phyloP scores from a whole-genome alignment of 1,140 invertebrate species.

The Bombus affinis region DNA sequence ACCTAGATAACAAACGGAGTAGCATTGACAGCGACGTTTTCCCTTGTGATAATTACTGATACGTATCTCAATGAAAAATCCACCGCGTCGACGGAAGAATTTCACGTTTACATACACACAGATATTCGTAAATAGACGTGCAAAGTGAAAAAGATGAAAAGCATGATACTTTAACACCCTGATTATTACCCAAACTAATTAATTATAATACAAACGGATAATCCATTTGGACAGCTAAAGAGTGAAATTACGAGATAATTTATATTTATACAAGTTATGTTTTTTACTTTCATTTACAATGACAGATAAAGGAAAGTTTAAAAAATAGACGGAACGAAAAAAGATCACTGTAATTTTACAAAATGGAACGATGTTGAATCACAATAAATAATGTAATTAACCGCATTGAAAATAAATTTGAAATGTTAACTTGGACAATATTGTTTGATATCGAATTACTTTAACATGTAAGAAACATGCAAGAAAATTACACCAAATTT shows the following conservation, averaged over 20 bases:
- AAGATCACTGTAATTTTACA: too few species aligned
- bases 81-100: not conserved
- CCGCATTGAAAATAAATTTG: too few species aligned
- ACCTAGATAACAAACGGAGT: constrained; percentile 44
- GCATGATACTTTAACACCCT: not conserved
- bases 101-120: not conserved
- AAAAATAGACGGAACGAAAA: not conserved
- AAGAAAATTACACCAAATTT: too few species aligned
- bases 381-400: too few species aligned
- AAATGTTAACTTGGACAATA: too few species aligned
- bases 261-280: too few species aligned
- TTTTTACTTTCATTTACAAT: too few species aligned
- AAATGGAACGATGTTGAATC: too few species aligned
- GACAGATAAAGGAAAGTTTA: not conserved
- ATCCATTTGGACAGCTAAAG: not conserved
- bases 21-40: not conserved
- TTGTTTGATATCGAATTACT: too few species aligned
- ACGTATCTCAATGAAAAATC: not conserved
- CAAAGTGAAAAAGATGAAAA: too few species aligned
- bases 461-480: too few species aligned
- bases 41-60: not conserved
- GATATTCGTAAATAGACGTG: too few species aligned
- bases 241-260: not conserved
- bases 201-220: not conserved
- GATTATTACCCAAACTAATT: not conserved